Conservation (phyloP, 2,888 invertebrate species). For the Caenorhabditis sp. region DNA sequence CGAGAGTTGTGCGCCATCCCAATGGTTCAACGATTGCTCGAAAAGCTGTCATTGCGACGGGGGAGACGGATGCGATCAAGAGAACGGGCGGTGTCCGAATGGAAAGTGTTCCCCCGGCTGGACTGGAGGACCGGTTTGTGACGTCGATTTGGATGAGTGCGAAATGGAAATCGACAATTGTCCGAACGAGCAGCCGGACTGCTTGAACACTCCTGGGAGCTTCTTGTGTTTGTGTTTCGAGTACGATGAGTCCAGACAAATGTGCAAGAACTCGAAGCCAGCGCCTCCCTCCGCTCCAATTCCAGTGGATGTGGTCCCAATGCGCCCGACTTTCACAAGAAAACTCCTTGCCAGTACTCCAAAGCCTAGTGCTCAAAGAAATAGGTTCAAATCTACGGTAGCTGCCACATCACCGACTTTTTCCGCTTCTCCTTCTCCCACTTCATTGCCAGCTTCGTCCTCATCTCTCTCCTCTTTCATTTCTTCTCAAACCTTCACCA, state of each 20-base stretch:
- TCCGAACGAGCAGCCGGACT: constrained; percentile 88
- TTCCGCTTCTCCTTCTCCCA: not conserved
- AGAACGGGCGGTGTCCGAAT: constrained; percentile 75
- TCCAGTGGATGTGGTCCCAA: constrained; percentile 56
- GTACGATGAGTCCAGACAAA: constrained; percentile 60
- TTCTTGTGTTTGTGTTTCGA: constrained; percentile 89
- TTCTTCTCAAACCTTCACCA: not conserved
- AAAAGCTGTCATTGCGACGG: constrained; percentile 76
- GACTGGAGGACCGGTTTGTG: constrained; percentile 73
- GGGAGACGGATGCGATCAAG: constrained; percentile 73
- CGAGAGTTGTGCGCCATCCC: constrained; percentile 70
- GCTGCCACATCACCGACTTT: not conserved
- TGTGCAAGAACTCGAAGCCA: constrained; percentile 54
- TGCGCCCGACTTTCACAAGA: constrained; percentile 53
- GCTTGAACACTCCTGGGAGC: constrained; percentile 91
- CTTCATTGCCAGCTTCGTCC: not conserved
- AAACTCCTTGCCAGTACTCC: not conserved
- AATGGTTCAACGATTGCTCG: constrained; percentile 70
- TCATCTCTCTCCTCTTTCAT: too few relatives aligned
- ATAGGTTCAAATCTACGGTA: constrained; percentile 43
- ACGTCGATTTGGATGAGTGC: constrained; percentile 85
- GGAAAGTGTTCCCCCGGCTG: constrained; percentile 76
- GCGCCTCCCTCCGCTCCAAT: constrained; percentile 44
- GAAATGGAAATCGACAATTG: constrained; percentile 65
- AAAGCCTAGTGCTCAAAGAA: constrained; percentile 12